A percentile compares a stretch with the other conserved stretches of the same genome.
These are phyloP conservation scores for Drosophila subobscura DNA, from an alignment of 1,140 invertebrate genomes.

Conservation along the genomic window DNA sequence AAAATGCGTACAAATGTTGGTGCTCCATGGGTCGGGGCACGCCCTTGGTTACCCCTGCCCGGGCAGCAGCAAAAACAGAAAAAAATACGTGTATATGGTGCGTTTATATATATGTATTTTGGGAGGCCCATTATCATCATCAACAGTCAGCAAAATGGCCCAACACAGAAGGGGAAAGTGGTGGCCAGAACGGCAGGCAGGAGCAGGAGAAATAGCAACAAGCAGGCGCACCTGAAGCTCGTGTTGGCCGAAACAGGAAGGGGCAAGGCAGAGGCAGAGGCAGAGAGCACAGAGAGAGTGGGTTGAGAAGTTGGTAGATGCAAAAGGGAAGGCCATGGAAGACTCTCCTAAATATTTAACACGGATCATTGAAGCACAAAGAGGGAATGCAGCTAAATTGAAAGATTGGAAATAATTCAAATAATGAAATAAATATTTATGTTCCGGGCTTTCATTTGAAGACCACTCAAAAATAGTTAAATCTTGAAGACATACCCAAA, in stretches of 20 bases:
- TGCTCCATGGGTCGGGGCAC: conserved; percentile 40
- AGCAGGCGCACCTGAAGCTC: conserved; percentile 72
- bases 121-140: conserved; percentile 75
- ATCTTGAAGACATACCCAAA: too few relatives aligned
- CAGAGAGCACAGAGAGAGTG: conserved; percentile 3
- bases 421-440: too few relatives aligned
- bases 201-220: conserved; percentile 58
- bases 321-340: too few relatives aligned
- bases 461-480: too few relatives aligned
- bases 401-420: too few relatives aligned
- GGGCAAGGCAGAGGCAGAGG: not conserved
- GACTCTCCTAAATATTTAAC: too few relatives aligned
- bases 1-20: conserved; percentile 79
- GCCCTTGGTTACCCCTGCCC: conserved; percentile 6
- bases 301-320: conserved; percentile 5
- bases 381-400: too few relatives aligned
- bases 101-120: not conserved
- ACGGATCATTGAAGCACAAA: too few relatives aligned
- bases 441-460: too few relatives aligned
- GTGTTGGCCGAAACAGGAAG: conserved; percentile 12
- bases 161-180: conserved; percentile 39
- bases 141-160: conserved; percentile 79
- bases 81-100: conserved; percentile 16
- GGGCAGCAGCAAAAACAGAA: not conserved
- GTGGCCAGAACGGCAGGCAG: conserved; percentile 18